phyloP scores from a whole-genome alignment of 2,797 vertebrate genomes.

The Mergus octosetaceus region DNA sequence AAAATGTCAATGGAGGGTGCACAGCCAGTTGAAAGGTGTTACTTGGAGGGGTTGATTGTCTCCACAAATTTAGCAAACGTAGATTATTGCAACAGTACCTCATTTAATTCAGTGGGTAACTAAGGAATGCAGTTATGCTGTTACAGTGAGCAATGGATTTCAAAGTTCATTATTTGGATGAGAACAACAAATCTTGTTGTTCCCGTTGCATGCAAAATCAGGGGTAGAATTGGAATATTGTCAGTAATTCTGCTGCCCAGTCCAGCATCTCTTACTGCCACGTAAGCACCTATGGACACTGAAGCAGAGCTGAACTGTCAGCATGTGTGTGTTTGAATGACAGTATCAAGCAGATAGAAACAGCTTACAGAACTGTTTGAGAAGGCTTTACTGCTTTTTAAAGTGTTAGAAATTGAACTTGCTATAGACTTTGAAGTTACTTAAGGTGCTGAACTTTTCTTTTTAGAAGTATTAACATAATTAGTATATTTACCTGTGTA shows the following conservation, averaged over 20 bases:
- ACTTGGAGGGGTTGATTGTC: neutral
- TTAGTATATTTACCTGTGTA: neutral
- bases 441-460: neutral
- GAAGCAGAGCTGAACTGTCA: neutral
- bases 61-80: neutral
- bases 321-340: accelerated
- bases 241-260: neutral
- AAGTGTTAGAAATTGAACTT: neutral
- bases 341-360: neutral
- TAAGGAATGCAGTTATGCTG: neutral
- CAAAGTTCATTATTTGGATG: neutral
- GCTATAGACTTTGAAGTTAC: neutral
- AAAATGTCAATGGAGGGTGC: neutral
- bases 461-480: neutral
- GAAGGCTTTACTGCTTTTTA: neutral
- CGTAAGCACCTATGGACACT: neutral
- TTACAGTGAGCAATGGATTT: neutral
- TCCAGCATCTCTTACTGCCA: neutral
- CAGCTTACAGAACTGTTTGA: neutral
- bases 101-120: neutral
- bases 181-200: neutral
- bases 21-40: neutral
- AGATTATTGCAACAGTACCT: neutral
- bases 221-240: neutral
- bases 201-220: neutral